Evolutionary conservation across 1,140 invertebrate species (phyloP), one percentile per base, ranked within the genome.

Genomic region (Diabrotica virgifera): DNA sequence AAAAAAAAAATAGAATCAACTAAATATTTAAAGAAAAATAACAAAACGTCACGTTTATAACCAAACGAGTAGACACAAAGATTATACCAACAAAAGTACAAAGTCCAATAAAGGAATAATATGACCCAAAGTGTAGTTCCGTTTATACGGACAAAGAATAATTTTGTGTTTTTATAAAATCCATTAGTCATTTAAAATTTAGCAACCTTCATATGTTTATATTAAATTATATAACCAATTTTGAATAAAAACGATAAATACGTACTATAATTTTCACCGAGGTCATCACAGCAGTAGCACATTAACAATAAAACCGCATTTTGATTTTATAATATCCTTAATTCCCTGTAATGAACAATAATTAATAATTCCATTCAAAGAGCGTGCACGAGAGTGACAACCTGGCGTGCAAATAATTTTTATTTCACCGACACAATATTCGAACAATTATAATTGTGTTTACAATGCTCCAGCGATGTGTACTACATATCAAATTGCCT

Each of bases 391-490:
- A 46, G 40, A 50, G 58, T 62, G 51, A 53, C 60, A 54, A 14
- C 60, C 5, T 62, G 60, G 60, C 60, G 60, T 62, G 60, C 60
- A 53, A 54, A 62, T 62, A 62, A 62, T 62, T 62, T 62, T 62
- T 37, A 62, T 54, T 62, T 52, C 36, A 54, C 24, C 10, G 38
- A 62, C 60, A 62, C 36, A 62, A 62, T 54, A 38, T 54, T 62
- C 60, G 40, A 62, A 62, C 52, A 62, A 62, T 62, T 62, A 54
- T 62, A 54, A 62, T 62, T 62, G 52, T 62, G 60, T 62, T 62
- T 62, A 62, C 60, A 62, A 53, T 62, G 51, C 51, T 50, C 35
- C 11, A 4, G 60, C 51, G 51, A 53, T 62, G 52, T 53, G 60
- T 59, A 59, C 60, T 46, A 62, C 60, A 54, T 62, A 54, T 54